Conservation (phyloP, 1,140 invertebrate genomes). For the Drosophila willistoni region DNA sequence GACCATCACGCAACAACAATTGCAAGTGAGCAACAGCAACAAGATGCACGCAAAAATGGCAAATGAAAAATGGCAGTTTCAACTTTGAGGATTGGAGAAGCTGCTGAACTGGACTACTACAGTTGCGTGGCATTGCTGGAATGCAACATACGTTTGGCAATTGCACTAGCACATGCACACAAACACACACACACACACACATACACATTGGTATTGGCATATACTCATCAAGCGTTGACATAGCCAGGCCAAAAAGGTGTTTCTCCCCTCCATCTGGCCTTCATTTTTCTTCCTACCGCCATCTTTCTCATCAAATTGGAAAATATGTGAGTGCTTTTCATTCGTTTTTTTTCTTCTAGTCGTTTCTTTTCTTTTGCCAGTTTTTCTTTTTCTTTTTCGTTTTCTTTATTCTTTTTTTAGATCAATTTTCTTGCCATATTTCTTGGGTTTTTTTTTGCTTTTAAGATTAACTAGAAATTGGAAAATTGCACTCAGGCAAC, state of each 20-base stretch:
- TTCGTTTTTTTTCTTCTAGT: slow-evolving; percentile 38
- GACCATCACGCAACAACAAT: slow-evolving; percentile 26
- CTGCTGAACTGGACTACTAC: not conserved
- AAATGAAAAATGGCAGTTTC: slow-evolving; percentile 52
- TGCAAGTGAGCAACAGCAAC: slow-evolving; percentile 14
- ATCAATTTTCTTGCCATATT: slow-evolving; percentile 69
- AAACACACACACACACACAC: slow-evolving; percentile 5
- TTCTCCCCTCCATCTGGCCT: not conserved
- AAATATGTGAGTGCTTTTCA: slow-evolving; percentile 75
- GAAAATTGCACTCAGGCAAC: slow-evolving; percentile 68
- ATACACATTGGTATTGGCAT: not conserved
- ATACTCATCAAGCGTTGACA: slow-evolving; percentile 18
- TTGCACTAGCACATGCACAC: slow-evolving; percentile 18
- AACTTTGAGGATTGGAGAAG: slow-evolving; percentile 12
- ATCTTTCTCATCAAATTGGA: slow-evolving; percentile 62
- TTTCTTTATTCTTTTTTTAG: slow-evolving; percentile 15
- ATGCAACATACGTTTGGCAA: slow-evolving; percentile 37
- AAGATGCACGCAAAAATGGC: slow-evolving; percentile 32
- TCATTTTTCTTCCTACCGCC: not conserved
- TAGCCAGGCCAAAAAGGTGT: not conserved
- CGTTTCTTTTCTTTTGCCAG: slow-evolving; percentile 6
- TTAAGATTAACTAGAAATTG: slow-evolving; percentile 64
- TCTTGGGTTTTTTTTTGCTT: slow-evolving; percentile 42
- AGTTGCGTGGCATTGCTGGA: slow-evolving; percentile 26
- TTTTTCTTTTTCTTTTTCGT: slow-evolving; percentile 6